phyloP scores from a whole-genome alignment of 92 coral and sea anemone genomes.

The Diadumene lineata region DNA sequence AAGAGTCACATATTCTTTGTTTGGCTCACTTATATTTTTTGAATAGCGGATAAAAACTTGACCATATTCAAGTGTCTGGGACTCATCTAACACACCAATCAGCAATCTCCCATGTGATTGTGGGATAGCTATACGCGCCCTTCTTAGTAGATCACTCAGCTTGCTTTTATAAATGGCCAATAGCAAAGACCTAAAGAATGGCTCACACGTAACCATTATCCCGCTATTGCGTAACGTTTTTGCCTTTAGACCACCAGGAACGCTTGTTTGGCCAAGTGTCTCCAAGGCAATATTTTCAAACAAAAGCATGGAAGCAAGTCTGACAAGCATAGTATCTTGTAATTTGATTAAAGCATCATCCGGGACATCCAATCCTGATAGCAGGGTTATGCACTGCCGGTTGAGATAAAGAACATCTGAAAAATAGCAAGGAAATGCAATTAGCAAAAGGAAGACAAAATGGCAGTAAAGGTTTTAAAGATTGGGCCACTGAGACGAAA shows the following conservation, averaged over 20 bases:
- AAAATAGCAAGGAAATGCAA: not conserved
- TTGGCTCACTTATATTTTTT: conserved; percentile 60
- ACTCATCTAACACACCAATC: conserved; percentile 56
- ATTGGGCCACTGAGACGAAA: too few species aligned
- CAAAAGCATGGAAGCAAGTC: conserved; percentile 84
- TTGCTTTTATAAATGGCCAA: conserved; percentile 87
- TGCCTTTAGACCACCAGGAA: conserved; percentile 73
- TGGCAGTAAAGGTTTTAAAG: too few species aligned
- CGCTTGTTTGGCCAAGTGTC: conserved; percentile 51
- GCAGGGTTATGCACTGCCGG: conserved; percentile 87
- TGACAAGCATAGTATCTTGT: conserved; percentile 90
- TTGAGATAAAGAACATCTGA: conserved; percentile 77
- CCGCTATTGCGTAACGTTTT: conserved; percentile 78
- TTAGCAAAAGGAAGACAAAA: not conserved
- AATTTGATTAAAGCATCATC: conserved; percentile 75
- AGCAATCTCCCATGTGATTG: conserved; percentile 81
- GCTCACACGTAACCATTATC: conserved; percentile 80
- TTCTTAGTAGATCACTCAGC: conserved; percentile 72
- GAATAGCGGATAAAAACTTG: conserved; percentile 92
- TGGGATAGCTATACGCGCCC: conserved; percentile 93
- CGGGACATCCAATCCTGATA: conserved; percentile 86
- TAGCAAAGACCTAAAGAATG: conserved; percentile 84
- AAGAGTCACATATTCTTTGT: conserved; percentile 56
- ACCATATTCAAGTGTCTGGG: conserved; percentile 65
- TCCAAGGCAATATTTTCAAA: conserved; percentile 76